Evolutionary conservation across 2,888 invertebrate genomes (phyloP), one percentile per base, ranked within the genome.

Genomic region (Agrochola macilenta): DNA sequence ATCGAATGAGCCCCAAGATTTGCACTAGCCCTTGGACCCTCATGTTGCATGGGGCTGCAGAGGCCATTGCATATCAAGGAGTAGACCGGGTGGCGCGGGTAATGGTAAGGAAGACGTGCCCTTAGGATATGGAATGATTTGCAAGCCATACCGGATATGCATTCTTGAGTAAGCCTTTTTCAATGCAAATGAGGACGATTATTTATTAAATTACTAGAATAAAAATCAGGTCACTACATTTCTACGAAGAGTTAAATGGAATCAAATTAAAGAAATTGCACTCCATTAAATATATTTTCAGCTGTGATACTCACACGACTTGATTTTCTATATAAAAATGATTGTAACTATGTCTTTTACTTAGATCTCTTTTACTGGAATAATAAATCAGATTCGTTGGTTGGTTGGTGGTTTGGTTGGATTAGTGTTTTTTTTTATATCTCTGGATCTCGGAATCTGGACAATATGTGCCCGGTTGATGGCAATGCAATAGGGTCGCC

Each of bases 211-310:
- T 57, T 30, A 49, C n/a, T 35, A 23, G 11, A 11, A 30, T 69
- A 5, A 12, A 54, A 46, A 58, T 9, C 57, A 43, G 52, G 39
- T 35, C n/a, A 69, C 30, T 17, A 52, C 26, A n/a, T 73, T 74
- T 39, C 20, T 5, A 26, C n/a, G 26, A 52, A 20, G 26, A 60
- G 26, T 26, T 20, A 46, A 64, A n/a, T 76, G 0, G 26, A 74
- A 64, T 74, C 8, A 26, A 23, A 58, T 65, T 9, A 52, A 61
- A 43, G 17, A 43, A 66, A 66, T 61, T 52, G n/a, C 20, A 77
- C 26, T 46, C 8, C 23, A 61, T 63, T 63, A 54, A 12, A 68
- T 14, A 26, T 61, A 26, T 61, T 23, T 61, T n/a, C 54, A 60
- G 14, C 76, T 54, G 52, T 7, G 14, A 17, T 14, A 68, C 43